Conservation (phyloP, 1,140 invertebrate genomes). For the Zaprionus kolodkinae region DNA sequence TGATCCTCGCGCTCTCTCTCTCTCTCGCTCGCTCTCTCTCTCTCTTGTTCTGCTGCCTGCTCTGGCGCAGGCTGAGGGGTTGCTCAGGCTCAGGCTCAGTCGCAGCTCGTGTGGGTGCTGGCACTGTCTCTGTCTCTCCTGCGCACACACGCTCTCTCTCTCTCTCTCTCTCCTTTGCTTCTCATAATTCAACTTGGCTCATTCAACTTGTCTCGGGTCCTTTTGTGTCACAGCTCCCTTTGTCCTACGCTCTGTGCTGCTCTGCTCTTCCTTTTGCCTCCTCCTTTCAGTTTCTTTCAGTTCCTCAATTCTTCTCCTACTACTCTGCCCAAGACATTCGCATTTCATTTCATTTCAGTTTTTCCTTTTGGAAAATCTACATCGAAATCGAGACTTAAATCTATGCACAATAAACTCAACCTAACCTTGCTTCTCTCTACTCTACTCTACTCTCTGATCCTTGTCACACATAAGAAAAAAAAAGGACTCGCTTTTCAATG, state of each 20-base stretch:
- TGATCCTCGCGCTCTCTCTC: constrained; percentile 22
- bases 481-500: constrained; percentile 67
- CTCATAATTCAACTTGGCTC: constrained; percentile 9
- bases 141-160: too few species aligned
- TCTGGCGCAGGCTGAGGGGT: not conserved
- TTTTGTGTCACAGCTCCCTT: constrained; percentile 38
- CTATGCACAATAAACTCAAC: constrained; percentile 44
- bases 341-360: constrained; percentile 46
- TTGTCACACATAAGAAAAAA: constrained; percentile 37
- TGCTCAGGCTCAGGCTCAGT: constrained; percentile 10
- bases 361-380: constrained; percentile 63
- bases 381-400: constrained; percentile 71
- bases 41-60: not conserved
- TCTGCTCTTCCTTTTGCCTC: constrained; percentile 5
- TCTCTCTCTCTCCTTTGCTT: constrained; percentile 3
- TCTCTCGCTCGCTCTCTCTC: constrained; percentile 11
- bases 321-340: constrained; percentile 6
- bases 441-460: constrained; percentile 47
- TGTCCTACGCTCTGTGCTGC: constrained; percentile 6
- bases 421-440: constrained; percentile 27
- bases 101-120: constrained; percentile 3
- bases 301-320: constrained; percentile 6
- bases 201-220: constrained; percentile 26
- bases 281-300: constrained; percentile 16
- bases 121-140: not conserved